phyloP scores from a whole-genome alignment of 2,113 vertebrate species.

The Hirundichthys speculiger region DNA sequence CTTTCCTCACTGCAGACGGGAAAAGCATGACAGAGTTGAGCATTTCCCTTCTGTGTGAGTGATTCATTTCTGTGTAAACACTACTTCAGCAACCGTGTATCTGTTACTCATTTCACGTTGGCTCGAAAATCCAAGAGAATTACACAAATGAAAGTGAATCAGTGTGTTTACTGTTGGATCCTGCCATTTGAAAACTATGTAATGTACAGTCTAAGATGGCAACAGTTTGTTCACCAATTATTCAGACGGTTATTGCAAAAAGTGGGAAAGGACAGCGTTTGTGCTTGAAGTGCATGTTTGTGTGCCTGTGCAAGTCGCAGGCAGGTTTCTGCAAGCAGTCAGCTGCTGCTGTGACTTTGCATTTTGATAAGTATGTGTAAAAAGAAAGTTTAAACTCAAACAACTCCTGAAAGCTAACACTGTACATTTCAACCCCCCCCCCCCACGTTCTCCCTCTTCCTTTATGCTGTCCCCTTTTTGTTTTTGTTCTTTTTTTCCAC shows the following conservation, averaged over 20 bases:
- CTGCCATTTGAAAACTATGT: background rate
- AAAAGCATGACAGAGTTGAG: constrained; percentile 10
- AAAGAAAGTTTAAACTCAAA: constrained; percentile 59
- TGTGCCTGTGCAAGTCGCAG: constrained; percentile 45
- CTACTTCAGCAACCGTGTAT: constrained; percentile 6
- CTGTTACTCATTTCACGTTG: background rate
- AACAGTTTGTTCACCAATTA: background rate
- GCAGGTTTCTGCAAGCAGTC: constrained; percentile 76
- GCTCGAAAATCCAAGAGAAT: background rate
- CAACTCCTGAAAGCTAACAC: constrained; percentile 22
- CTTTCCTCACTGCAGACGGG: background rate
- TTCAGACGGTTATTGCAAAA: constrained; percentile 26
- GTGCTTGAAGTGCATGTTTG: background rate
- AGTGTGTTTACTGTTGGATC: background rate
- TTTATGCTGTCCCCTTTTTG: background rate
- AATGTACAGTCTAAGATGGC: constrained; percentile 27
- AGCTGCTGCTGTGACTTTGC: constrained; percentile 58
- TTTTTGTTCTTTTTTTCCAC: background rate
- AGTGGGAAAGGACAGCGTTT: constrained; percentile 11
- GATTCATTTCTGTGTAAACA: constrained; percentile 32
- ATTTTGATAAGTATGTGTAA: constrained; percentile 59
- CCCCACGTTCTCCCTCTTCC: background rate
- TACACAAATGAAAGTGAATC: background rate
- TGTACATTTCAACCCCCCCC: too few relatives aligned
- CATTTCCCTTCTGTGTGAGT: constrained; percentile 46